A percentile compares a stretch with the other conserved stretches of the same genome.
Evolutionary conservation across 2,797 vertebrate genomes (phyloP).

Genomic region (Pseudocheirus occidentalis): DNA sequence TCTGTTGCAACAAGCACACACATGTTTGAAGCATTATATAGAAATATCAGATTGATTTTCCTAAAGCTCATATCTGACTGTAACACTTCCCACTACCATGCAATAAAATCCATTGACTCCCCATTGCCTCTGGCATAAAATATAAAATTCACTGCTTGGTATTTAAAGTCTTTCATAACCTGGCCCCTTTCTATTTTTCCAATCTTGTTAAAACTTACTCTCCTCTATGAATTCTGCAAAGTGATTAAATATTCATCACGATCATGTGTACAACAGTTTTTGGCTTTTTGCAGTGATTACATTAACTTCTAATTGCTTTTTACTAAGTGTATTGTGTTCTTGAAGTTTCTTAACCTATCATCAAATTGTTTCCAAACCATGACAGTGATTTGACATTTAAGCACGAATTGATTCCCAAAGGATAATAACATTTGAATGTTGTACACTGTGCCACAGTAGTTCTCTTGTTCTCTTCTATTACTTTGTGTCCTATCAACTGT

Average conservation of each 20-base stretch:
- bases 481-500: background rate
- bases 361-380: background rate
- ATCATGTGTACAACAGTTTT: background rate
- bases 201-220: background rate
- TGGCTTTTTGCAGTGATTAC: background rate
- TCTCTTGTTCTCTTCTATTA: background rate
- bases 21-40: background rate
- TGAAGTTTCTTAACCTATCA: background rate
- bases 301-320: background rate
- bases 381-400: background rate
- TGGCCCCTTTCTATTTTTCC: background rate
- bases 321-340: background rate
- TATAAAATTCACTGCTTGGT: background rate
- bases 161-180: background rate
- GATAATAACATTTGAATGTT: background rate
- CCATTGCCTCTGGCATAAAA: background rate
- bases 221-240: background rate
- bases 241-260: background rate
- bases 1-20: background rate
- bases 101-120: background rate
- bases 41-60: background rate
- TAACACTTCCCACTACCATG: background rate
- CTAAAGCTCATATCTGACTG: background rate
- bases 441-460: background rate
- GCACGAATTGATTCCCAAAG: background rate